Evolutionary conservation across 2,888 invertebrate species (phyloP).

Genomic region (Tenthredo amoena): DNA sequence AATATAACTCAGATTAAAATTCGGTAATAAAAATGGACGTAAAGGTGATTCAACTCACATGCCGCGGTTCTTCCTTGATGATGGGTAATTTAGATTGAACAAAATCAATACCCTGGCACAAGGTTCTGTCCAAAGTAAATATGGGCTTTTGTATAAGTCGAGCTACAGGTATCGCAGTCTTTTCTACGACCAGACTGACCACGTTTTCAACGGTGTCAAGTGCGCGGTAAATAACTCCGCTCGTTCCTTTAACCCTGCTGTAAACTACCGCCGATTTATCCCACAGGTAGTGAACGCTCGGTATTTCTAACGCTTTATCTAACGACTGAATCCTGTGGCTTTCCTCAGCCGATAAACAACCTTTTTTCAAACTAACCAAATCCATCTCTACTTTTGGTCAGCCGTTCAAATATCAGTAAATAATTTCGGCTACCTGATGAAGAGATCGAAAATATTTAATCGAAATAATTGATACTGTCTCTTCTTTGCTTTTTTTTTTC

Average conservation of each 20-base stretch:
- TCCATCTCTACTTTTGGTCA: background rate
- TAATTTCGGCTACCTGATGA: background rate
- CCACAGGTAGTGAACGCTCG: slow-evolving; percentile 81
- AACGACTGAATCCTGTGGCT: slow-evolving; percentile 77
- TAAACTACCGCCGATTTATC: slow-evolving; percentile 81
- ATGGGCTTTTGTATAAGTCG: slow-evolving; percentile 79
- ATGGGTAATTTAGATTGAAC: slow-evolving; percentile 84
- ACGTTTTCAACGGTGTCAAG: slow-evolving; percentile 82
- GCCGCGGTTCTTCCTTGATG: slow-evolving; percentile 82
- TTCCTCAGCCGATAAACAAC: background rate
- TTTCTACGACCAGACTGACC: slow-evolving; percentile 66
- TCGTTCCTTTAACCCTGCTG: slow-evolving; percentile 82
- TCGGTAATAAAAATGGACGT: background rate
- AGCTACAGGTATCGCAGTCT: slow-evolving; percentile 69
- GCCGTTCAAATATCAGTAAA: background rate
- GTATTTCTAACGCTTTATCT: slow-evolving; percentile 80
- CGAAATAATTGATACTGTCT: background rate
- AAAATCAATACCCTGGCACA: slow-evolving; percentile 84
- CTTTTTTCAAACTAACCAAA: background rate
- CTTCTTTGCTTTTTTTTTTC: background rate
- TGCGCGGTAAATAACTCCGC: slow-evolving; percentile 85
- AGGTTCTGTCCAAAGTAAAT: slow-evolving; percentile 82
- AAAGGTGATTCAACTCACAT: slow-evolving; percentile 63
- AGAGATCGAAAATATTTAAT: background rate
- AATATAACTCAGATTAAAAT: slow-evolving; percentile 56